A percentile compares a stretch with the other conserved stretches of the same genome.
phyloP scores from a whole-genome alignment of 1,140 invertebrate species.

The Cydia strobilella region DNA sequence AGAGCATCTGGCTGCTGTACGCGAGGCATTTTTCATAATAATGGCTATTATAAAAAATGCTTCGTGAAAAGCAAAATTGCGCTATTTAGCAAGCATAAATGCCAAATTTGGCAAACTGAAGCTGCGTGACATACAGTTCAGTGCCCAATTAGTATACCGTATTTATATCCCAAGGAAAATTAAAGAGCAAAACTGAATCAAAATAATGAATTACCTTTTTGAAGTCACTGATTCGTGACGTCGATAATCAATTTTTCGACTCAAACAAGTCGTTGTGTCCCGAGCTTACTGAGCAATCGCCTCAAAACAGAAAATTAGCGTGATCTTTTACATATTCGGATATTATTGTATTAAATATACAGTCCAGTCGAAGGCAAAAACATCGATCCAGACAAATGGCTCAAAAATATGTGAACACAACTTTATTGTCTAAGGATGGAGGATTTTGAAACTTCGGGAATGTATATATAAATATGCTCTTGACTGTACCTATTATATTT shows the following conservation, averaged over 20 bases:
- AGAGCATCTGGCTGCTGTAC: background rate
- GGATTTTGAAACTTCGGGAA: too few species aligned
- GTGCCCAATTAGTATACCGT: background rate
- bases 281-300: background rate
- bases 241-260: conserved; percentile 13
- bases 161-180: background rate
- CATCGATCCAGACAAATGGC: too few species aligned
- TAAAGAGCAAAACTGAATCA: conserved; percentile 19
- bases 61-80: background rate
- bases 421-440: too few species aligned
- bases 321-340: background rate
- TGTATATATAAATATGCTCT: too few species aligned
- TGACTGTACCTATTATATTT: too few species aligned
- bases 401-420: too few species aligned
- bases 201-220: conserved; percentile 22
- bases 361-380: too few species aligned
- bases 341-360: too few species aligned
- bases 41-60: background rate
- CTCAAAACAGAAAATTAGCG: background rate
- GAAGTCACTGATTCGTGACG: conserved; percentile 19
- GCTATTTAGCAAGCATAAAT: background rate
- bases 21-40: too few species aligned
- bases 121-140: background rate
- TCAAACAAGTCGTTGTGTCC: background rate
- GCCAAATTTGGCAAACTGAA: background rate